A percentile compares a stretch with the other conserved stretches of the same genome.
Evolutionary conservation across 2,888 invertebrate species (phyloP).

Genomic region (Epirrhoe tristata): DNA sequence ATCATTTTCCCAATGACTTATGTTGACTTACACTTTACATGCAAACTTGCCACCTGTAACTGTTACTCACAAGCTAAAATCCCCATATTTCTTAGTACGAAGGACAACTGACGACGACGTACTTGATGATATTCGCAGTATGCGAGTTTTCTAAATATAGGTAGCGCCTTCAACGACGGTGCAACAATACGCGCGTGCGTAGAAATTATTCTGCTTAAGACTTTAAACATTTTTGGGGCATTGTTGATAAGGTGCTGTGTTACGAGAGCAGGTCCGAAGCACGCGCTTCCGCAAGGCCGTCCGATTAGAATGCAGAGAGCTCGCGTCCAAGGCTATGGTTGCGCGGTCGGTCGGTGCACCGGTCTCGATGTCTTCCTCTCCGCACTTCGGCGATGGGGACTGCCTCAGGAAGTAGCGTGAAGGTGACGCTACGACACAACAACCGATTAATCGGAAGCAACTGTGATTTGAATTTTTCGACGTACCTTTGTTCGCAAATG

Average conservation of each 20-base stretch:
- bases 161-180: constrained; percentile 7
- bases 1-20: constrained; percentile 62
- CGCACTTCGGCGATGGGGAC: constrained; percentile 66
- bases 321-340: constrained; percentile 81
- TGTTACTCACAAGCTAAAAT: constrained; percentile 6
- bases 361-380: constrained; percentile 75
- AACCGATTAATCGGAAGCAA: constrained; percentile 74
- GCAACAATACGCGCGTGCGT: constrained; percentile 23
- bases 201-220: constrained; percentile 46
- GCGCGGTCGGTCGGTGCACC: constrained; percentile 82
- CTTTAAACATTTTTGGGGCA: constrained; percentile 49
- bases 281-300: constrained; percentile 84
- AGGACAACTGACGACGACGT: constrained; percentile 4
- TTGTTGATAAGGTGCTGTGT: constrained; percentile 69
- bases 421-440: constrained; percentile 74
- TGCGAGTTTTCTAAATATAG: constrained; percentile 7
- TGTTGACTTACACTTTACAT: constrained; percentile 50
- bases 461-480: constrained; percentile 78
- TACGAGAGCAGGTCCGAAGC: constrained; percentile 74
- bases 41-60: constrained; percentile 35
- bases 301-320: constrained; percentile 83
- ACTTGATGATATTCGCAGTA: constrained; percentile 9
- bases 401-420: constrained; percentile 77
- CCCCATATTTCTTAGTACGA: constrained; percentile 8
- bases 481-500: constrained; percentile 65